A percentile compares a stretch with the other conserved stretches of the same genome.
Conservation (phyloP, 2,888 invertebrate genomes). For the Parnassius mnemosyne region DNA sequence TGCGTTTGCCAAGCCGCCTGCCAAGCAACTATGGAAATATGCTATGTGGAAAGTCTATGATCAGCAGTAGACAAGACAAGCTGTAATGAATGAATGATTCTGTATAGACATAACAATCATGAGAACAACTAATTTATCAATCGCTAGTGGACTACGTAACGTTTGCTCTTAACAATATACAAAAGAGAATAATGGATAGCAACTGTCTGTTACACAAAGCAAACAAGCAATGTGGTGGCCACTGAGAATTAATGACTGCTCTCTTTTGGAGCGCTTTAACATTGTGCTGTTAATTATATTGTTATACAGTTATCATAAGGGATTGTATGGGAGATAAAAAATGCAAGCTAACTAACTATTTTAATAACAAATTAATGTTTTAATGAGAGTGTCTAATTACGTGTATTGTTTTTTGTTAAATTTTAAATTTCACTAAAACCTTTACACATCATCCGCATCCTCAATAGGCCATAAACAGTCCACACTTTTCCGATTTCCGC, state of each 20-base stretch:
- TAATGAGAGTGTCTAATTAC: too few species aligned
- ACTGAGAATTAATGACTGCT: slow-evolving; percentile 13
- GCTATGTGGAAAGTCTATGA: neutral
- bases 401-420: too few species aligned
- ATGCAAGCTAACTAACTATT: too few species aligned
- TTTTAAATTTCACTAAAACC: too few species aligned
- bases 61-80: neutral
- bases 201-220: slow-evolving; percentile 21
- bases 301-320: neutral
- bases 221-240: slow-evolving; percentile 16
- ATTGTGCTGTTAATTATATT: slow-evolving; percentile 9
- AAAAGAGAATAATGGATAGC: slow-evolving; percentile 19
- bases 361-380: too few species aligned
- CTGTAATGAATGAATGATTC: neutral
- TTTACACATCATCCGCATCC: too few species aligned
- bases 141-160: neutral
- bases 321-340: too few species aligned
- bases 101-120: neutral
- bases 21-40: too few species aligned
- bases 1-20: too few species aligned
- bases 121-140: slow-evolving; percentile 5
- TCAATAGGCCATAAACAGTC: too few species aligned
- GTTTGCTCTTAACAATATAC: slow-evolving; percentile 11
- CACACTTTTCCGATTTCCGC: too few species aligned
- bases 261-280: neutral